A percentile compares a stretch with the other conserved stretches of the same genome.
Conservation (phyloP, 2,888 invertebrate genomes). For the Lucinisca nassula region DNA sequence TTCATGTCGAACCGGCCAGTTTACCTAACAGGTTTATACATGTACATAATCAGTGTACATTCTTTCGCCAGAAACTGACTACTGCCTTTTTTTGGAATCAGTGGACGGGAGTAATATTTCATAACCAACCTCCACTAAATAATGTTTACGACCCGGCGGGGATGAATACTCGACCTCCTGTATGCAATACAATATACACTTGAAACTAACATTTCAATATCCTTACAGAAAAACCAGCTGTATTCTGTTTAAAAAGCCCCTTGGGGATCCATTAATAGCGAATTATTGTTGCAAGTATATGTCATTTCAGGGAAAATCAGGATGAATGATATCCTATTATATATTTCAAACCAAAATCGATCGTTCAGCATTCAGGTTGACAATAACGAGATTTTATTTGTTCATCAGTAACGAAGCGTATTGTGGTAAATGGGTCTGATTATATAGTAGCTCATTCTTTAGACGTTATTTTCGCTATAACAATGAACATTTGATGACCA, state of each 20-base stretch:
- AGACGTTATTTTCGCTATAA: not conserved
- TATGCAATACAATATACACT: too few relatives aligned
- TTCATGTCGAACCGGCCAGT: too few relatives aligned
- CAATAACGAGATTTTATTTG: constrained; percentile 1
- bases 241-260: not conserved
- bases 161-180: too few relatives aligned
- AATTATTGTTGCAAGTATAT: not conserved
- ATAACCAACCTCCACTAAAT: too few relatives aligned
- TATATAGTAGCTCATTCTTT: not conserved
- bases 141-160: too few relatives aligned
- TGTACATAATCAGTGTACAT: too few relatives aligned
- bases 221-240: too few relatives aligned
- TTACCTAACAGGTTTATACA: too few relatives aligned
- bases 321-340: not conserved
- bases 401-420: not conserved
- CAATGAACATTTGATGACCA: not conserved
- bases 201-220: too few relatives aligned
- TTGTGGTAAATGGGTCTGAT: not conserved
- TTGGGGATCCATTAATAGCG: not conserved
- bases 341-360: not conserved
- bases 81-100: too few relatives aligned
- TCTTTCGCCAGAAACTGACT: too few relatives aligned
- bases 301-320: not conserved
- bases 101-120: too few relatives aligned
- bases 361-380: not conserved